Base-by-base conservation (phyloP, 2,888 invertebrate species). In the Tholera decimalis region DNA sequence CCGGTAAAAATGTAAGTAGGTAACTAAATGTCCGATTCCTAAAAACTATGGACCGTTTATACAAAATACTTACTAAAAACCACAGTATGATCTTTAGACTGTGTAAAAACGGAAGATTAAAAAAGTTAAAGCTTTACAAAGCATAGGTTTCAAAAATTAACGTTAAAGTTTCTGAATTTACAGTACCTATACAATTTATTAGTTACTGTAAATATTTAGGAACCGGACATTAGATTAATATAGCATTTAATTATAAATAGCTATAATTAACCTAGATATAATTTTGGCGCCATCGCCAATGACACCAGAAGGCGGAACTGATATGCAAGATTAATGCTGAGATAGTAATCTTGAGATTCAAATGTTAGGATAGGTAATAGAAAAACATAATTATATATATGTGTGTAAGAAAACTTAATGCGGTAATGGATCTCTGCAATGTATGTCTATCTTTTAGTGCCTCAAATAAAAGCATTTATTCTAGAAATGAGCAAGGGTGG, bases 281-380 rank as follows among this genome's bases (percentile, higher is more conserved):
- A 37, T 30, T 65, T 30, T 20, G 13, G 15, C 28, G 44, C 22
- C 44, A 64, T 11, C 28, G 44, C 22, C 44, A 64, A 28, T 64
- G 43, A 66, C 54, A 55, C 44, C 43, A 35, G 35, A 55, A 65
- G 18, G 65, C 41, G 28, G 55, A 65, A 35, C 43, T 64, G 65
- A 53, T 41, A 35, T 53, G 22, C 20, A 64, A 35, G 35, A 54
- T 28, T 20, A 7, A 18, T 54, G 43, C 20, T 43, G 53, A 35
- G 11, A 26, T 20, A 22, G 9, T n/a, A 53, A 43, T 64, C 11
- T 26, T 28, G n/a, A 35, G 28, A 35, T 28, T 33, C 2, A 26
- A 33, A 22, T 39, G 26, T 8, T 43, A 61, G 26, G 5, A n/a
- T 46, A 46, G 24, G 1, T 24, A 26, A n/a, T 8, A 20, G 11